Base-by-base conservation (phyloP, 2,888 invertebrate genomes). In the Phoronis australis region DNA sequence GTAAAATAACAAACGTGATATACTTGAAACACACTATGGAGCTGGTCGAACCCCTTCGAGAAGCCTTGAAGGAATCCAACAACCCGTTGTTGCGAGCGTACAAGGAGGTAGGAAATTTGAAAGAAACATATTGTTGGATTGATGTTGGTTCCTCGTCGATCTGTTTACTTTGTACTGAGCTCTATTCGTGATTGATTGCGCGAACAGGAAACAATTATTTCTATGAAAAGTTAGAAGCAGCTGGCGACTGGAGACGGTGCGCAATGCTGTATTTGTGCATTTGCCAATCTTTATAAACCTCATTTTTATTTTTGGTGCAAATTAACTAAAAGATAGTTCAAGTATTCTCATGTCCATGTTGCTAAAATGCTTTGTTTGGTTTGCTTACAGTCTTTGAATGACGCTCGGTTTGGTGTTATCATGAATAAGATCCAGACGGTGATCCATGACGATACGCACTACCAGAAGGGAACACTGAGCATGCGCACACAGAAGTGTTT, bases 11-110 rank as follows among this genome's bases (percentile, higher is more conserved):
- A 66, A 87, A 88, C 69, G 80, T 86, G 0, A 79, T 93, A 15
- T 78, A 86, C 5, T 75, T 94, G 27, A 92, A 92, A 75, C 85
- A 85, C 40, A 83, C 85, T 0, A 80, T 93, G 69, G 87, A 88
- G 51, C 71, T 84, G 47, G 79, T 93, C 0, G 83, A 84, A 1
- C 83, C 83, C 3, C 78, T 93, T 5, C 76, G 79, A 6, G 81
- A 82, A 23, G 80, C 82, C 0, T 70, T 88, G 3, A 71, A 76
- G 26, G 67, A 72, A 1, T 82, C 82, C 15, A 71, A 80, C 45
- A 80, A 83, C 61, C 77, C 80, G 3, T 80, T 83, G 48, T 76
- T 87, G 18, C 76, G 75, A 54, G 80, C 80, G 60, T 82, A 84
- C 38, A 79, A 79, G 65, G 75, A 82, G 80, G 86, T 87, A 50